Evolutionary conservation across 2,113 vertebrate species (phyloP).

Genomic region (Tragelaphus scriptus): DNA sequence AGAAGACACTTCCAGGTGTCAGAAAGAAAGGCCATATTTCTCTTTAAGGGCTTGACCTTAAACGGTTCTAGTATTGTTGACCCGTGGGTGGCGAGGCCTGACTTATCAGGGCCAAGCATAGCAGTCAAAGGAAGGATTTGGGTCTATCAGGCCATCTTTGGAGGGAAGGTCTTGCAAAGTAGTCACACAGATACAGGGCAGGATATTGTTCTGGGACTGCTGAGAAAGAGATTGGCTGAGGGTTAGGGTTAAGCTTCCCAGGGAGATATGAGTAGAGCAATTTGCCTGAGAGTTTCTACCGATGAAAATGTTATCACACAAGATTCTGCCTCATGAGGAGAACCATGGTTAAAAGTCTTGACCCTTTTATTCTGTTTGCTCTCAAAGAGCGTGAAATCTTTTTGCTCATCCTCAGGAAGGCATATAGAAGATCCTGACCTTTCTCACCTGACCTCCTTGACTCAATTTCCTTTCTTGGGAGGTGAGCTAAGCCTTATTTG

Average conservation of each 20-base stretch:
- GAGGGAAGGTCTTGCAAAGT: not conserved
- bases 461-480: not conserved
- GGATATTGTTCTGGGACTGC: not conserved
- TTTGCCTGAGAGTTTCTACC: not conserved
- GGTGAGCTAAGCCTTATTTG: not conserved
- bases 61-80: not conserved
- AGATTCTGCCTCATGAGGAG: not conserved
- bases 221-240: constrained; percentile 31
- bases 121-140: not conserved
- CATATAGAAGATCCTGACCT: not conserved
- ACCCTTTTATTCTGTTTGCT: not conserved
- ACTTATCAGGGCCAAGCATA: not conserved
- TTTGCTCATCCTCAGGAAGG: not conserved
- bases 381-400: not conserved
- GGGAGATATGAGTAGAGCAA: not conserved
- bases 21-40: not conserved
- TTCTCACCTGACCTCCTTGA: not conserved
- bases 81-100: not conserved
- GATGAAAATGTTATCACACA: not conserved
- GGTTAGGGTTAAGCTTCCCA: not conserved
- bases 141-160: not conserved
- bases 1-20: not conserved
- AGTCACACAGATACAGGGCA: not conserved
- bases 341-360: not conserved
- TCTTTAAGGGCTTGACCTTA: constrained; percentile 1